phyloP scores from a whole-genome alignment of 1,140 invertebrate genomes.

The Ladona fulva region DNA sequence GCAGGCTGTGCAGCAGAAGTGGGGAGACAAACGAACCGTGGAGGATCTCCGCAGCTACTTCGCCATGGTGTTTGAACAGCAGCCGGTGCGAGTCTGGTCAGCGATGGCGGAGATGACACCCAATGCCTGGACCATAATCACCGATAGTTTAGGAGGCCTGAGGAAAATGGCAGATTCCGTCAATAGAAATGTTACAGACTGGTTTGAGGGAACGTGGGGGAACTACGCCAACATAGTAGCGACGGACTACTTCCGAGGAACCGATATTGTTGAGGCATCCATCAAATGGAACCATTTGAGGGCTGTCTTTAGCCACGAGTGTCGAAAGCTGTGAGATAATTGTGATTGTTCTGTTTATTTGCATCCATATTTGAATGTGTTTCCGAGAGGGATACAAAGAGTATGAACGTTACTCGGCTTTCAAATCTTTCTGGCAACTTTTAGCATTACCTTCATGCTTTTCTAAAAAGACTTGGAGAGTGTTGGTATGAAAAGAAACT shows the following conservation, averaged over 20 bases:
- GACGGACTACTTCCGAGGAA: slow-evolving; percentile 48
- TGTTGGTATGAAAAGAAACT: too few relatives aligned
- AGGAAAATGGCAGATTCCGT: slow-evolving; percentile 46
- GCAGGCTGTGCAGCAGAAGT: slow-evolving; percentile 44
- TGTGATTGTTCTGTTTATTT: too few relatives aligned
- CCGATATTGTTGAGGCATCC: slow-evolving; percentile 47
- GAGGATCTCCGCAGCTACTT: slow-evolving; percentile 40
- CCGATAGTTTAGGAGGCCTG: slow-evolving; percentile 41
- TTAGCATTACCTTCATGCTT: too few relatives aligned
- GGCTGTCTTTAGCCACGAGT: background rate
- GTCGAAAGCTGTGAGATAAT: background rate
- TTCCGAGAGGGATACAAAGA: too few relatives aligned
- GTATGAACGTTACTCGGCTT: too few relatives aligned
- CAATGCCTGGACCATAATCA: slow-evolving; percentile 39
- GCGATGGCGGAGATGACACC: slow-evolving; percentile 58
- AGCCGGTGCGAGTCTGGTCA: slow-evolving; percentile 34
- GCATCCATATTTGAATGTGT: too few relatives aligned
- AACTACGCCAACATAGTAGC: slow-evolving; percentile 49
- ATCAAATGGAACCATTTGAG: slow-evolving; percentile 41
- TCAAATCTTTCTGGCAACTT: too few relatives aligned
- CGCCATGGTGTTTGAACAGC: slow-evolving; percentile 30
- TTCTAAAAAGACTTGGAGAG: too few relatives aligned
- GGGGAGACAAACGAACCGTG: slow-evolving; percentile 48
- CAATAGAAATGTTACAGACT: slow-evolving; percentile 45
- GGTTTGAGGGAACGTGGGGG: slow-evolving; percentile 45